A percentile compares a stretch with the other conserved stretches of the same genome.
Conservation (phyloP, 2,797 vertebrate genomes). For the Lithobates sylvaticus region DNA sequence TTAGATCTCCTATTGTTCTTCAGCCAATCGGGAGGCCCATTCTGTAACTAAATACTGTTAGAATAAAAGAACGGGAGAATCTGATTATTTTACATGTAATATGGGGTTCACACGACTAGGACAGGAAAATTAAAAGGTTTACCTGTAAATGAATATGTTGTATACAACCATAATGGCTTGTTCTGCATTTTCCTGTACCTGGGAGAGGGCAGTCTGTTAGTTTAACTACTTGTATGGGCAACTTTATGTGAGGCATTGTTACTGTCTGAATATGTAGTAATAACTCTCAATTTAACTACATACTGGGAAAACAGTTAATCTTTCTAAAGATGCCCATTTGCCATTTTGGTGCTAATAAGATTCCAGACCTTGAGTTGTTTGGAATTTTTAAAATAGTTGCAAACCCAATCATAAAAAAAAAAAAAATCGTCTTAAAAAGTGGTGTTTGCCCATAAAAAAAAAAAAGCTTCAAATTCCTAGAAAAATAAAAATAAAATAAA, state of each 20-base stretch:
- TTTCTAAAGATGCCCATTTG: background rate
- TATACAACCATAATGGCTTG: background rate
- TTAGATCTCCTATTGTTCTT: background rate
- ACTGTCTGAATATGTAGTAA: background rate
- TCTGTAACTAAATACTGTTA: background rate
- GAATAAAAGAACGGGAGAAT: background rate
- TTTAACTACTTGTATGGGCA: background rate
- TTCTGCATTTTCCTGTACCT: background rate
- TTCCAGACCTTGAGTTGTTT: no score
- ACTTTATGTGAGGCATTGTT: no score
- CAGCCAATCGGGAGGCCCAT: background rate
- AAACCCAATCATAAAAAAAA: no score
- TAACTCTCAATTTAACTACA: background rate
- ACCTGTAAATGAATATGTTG: background rate
- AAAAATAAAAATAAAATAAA: no score
- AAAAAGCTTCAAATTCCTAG: no score
- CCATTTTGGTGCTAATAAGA: background rate
- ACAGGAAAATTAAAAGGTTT: slow-evolving; percentile 40
- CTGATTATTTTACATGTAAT: slow-evolving; percentile 10
- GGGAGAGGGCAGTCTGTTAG: background rate
- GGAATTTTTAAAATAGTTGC: no score
- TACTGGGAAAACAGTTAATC: background rate
- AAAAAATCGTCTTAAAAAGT: no score
- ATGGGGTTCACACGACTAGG: slow-evolving; percentile 16
- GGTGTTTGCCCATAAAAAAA: no score